A percentile compares a stretch with the other conserved stretches of the same genome.
Evolutionary conservation across 2,888 invertebrate genomes (phyloP).

Genomic region (Melanotus villosus): DNA sequence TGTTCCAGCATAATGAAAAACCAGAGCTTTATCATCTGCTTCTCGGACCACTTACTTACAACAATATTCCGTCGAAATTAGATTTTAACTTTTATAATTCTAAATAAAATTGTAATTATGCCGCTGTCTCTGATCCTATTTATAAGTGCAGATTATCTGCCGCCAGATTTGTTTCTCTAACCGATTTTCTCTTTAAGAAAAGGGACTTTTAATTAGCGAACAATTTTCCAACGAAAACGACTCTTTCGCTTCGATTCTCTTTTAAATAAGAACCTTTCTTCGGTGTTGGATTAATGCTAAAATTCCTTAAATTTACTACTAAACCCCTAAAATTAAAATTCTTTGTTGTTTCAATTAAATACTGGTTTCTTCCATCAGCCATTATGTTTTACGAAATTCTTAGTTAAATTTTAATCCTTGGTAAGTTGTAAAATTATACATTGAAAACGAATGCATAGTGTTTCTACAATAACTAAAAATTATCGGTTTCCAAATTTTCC

Average conservation of each 20-base stretch:
- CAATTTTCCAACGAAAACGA: not conserved
- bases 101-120: slow-evolving; percentile 42
- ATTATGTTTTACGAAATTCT: no score
- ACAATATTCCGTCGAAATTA: slow-evolving; percentile 59
- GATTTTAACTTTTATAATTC: slow-evolving; percentile 46
- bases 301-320: no score
- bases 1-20: slow-evolving; percentile 60
- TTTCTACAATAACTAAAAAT: no score
- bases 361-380: no score
- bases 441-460: no score
- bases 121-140: slow-evolving; percentile 27
- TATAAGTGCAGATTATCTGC: slow-evolving; percentile 31
- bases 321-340: no score
- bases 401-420: no score
- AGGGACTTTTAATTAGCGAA: slow-evolving; percentile 21
- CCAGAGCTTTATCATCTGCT: slow-evolving; percentile 61
- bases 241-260: not conserved
- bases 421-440: no score
- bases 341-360: no score
- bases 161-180: slow-evolving; percentile 17
- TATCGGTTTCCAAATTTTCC: no score
- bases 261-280: slow-evolving; percentile 11
- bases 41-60: slow-evolving; percentile 59
- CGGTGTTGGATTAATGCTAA: not conserved
- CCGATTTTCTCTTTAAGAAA: slow-evolving; percentile 7